Evolutionary conservation across 2,113 vertebrate species (phyloP), one percentile per base, ranked within the genome.

Genomic region (Epinephelus moara): DNA sequence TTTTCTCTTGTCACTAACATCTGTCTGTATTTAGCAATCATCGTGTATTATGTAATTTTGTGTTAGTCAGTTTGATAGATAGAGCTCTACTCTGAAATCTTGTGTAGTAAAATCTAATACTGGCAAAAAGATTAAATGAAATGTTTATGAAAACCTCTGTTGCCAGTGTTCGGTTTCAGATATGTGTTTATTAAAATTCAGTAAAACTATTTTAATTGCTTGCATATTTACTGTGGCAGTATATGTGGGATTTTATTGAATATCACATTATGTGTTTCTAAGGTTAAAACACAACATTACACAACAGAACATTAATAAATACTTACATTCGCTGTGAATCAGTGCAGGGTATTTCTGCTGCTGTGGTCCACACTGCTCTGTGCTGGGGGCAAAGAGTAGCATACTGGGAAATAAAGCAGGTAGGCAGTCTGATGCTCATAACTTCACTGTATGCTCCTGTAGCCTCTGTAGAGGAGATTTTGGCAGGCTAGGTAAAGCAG

Each of bases 381-480:
- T 42, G 55, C 27, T 74, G 53, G 67, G 70, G 60, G 53, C 68
- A 81, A 73, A 80, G 64, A 67, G 25, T 17, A 40, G 57, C 59
- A 61, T 25, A 42, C 67, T 53, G 76, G 66, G 81, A 87, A 84
- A 76, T 84, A 57, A 73, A 84, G 71, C 40, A 70, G 70, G 50
- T 70, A 13, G 71, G 53, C 71, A 62, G 61, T 40, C 14, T 23
- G 68, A 40, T 47, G 62, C 27, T 83, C 53, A 45, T 66, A 63
- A 72, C 76, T 76, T 50, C 27, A 62, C 27, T 67, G 25, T 56
- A 8, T n/a, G 47, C 53, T 60, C 66, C 67, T 47, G 23, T 3
- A 42, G 60, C 67, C 70, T 71, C 66, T 68, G 55, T 19, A 77
- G 53, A 72, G 33, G 45, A 9, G 47, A 42, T 42, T 72, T 72